These are phyloP conservation scores for Octopus bimaculoides DNA, from an alignment of 1,140 invertebrate genomes.

Conservation along the genomic window DNA sequence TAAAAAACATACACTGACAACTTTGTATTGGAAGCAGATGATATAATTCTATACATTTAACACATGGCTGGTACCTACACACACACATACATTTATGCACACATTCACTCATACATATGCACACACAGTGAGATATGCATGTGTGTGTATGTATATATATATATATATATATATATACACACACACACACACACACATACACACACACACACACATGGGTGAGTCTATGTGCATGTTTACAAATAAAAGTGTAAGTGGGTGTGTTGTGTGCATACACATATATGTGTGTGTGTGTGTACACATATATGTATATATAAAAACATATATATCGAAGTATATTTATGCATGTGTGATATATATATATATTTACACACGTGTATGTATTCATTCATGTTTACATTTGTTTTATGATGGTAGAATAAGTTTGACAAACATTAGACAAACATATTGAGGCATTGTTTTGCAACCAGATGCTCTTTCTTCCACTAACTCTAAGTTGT, in stretches of 20 bases:
- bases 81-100: background rate
- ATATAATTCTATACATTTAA: too few species aligned
- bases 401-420: too few species aligned
- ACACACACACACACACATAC: background rate
- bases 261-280: background rate
- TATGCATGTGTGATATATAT: background rate
- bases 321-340: background rate
- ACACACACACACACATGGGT: background rate
- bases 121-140: background rate
- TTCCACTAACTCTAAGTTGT: too few species aligned
- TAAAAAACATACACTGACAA: too few species aligned
- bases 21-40: too few species aligned
- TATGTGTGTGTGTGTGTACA: background rate
- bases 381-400: background rate
- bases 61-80: background rate
- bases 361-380: background rate
- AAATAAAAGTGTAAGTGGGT: background rate
- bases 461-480: too few species aligned
- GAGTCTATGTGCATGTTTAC: background rate
- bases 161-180: background rate
- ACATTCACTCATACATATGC: background rate
- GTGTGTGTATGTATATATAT: background rate
- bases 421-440: too few species aligned
- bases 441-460: too few species aligned
- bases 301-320: background rate